These are phyloP conservation scores for Corythaixoides concolor DNA, from an alignment of 2,113 vertebrate genomes.

Conservation along the genomic window DNA sequence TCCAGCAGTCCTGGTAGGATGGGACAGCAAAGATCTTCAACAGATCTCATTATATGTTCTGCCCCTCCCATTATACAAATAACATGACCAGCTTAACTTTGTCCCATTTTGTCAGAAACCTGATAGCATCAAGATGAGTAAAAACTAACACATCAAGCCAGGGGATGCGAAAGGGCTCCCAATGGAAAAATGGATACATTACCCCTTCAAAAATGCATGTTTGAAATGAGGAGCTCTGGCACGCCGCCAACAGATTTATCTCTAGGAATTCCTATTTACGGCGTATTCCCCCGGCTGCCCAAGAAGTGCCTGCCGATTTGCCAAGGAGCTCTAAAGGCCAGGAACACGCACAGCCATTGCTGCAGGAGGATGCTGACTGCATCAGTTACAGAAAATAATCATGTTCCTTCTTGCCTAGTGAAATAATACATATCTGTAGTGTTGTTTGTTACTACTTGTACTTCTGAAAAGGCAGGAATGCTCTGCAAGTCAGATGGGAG, in stretches of 20 bases:
- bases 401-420: slow-evolving; percentile 39
- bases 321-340: slow-evolving; percentile 24
- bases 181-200: neutral
- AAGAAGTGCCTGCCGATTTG: neutral
- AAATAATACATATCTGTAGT: neutral
- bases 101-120: slow-evolving; percentile 37
- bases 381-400: slow-evolving; percentile 7
- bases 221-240: slow-evolving; percentile 4
- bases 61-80: neutral
- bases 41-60: neutral
- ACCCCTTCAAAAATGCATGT: slow-evolving; percentile 44
- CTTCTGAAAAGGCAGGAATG: slow-evolving; percentile 25
- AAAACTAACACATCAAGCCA: slow-evolving; percentile 5
- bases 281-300: slow-evolving; percentile 26
- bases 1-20: neutral
- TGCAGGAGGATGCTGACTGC: neutral
- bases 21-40: neutral
- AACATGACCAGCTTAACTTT: neutral
- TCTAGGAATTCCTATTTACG: slow-evolving; percentile 58
- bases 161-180: slow-evolving; percentile 30
- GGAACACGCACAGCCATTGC: neutral
- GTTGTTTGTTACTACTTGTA: slow-evolving; percentile 8
- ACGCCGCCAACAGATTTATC: slow-evolving; percentile 18
- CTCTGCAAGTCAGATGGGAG: neutral
- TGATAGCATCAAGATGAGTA: slow-evolving; percentile 3